A percentile compares a stretch with the other conserved stretches of the same genome.
phyloP scores from a whole-genome alignment of 2,888 invertebrate genomes.

The Drosophila diplacantha region DNA sequence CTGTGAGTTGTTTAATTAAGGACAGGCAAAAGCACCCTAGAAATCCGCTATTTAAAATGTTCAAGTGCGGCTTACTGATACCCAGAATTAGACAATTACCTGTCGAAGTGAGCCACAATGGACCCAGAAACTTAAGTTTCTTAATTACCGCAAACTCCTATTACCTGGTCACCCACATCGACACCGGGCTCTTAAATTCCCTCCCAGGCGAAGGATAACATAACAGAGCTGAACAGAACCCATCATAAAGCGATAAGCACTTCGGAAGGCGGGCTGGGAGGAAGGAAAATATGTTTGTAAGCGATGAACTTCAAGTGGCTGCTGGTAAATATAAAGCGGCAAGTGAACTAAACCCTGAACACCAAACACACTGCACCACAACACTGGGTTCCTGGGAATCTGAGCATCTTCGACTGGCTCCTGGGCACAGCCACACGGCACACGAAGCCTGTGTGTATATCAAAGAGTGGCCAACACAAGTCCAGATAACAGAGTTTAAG shows the following conservation, averaged over 20 bases:
- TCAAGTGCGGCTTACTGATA: not conserved
- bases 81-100: conserved; percentile 17
- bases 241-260: conserved; percentile 56
- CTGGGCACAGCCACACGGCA: conserved; percentile 6
- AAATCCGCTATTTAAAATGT: conserved; percentile 1
- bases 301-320: conserved; percentile 50
- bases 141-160: conserved; percentile 20
- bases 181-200: conserved; percentile 13
- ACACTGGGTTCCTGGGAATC: conserved; percentile 12
- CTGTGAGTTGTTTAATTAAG: conserved; percentile 43
- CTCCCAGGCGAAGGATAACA: conserved; percentile 13
- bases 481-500: conserved; percentile 21
- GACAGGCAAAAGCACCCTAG: conserved; percentile 3
- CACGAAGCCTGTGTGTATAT: conserved; percentile 21
- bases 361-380: conserved; percentile 17
- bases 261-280: conserved; percentile 17
- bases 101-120: not conserved
- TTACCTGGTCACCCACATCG: conserved; percentile 18
- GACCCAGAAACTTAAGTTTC: conserved; percentile 11
- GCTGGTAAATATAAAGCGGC: conserved; percentile 48
- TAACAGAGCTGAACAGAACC: conserved; percentile 17
- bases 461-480: conserved; percentile 11
- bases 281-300: conserved; percentile 52
- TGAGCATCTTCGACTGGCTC: conserved; percentile 19
- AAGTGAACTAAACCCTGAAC: conserved; percentile 39